These are phyloP conservation scores for Microtus montanus DNA, from an alignment of 2,113 vertebrate species.

Conservation along the genomic window DNA sequence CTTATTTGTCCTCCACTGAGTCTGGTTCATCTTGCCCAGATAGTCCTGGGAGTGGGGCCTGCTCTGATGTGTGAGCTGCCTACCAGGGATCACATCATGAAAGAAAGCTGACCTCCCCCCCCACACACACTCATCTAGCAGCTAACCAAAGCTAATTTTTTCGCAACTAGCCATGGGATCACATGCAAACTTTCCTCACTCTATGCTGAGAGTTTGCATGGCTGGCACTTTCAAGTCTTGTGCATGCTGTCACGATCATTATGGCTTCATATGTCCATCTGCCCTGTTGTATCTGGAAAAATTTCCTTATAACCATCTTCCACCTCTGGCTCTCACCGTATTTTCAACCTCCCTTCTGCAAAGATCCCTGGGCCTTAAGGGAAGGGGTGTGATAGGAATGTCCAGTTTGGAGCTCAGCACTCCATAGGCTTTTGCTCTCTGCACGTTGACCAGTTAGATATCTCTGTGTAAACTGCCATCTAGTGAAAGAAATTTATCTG, in stretches of 20 bases:
- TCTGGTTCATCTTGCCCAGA: background rate
- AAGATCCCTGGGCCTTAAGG: background rate
- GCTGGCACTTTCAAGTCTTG: background rate
- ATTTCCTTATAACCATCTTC: background rate
- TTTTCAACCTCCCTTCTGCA: background rate
- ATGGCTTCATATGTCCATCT: background rate
- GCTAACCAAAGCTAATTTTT: background rate
- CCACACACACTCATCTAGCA: too few species aligned
- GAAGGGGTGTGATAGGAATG: background rate
- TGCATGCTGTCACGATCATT: background rate
- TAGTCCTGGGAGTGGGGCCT: too few species aligned
- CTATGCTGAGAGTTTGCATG: background rate
- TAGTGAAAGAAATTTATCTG: background rate
- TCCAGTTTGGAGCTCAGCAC: background rate
- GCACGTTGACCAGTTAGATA: background rate
- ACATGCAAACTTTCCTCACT: background rate
- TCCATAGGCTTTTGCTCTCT: background rate
- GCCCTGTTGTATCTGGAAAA: background rate
- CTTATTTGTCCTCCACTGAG: background rate
- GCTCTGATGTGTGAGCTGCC: background rate
- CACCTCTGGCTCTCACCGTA: background rate
- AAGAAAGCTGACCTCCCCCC: background rate
- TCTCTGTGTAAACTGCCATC: background rate
- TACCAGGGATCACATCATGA: background rate
- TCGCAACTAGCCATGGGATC: background rate